Base-by-base conservation (phyloP, 2,113 vertebrate genomes). In the Terrapene triunguis region DNA sequence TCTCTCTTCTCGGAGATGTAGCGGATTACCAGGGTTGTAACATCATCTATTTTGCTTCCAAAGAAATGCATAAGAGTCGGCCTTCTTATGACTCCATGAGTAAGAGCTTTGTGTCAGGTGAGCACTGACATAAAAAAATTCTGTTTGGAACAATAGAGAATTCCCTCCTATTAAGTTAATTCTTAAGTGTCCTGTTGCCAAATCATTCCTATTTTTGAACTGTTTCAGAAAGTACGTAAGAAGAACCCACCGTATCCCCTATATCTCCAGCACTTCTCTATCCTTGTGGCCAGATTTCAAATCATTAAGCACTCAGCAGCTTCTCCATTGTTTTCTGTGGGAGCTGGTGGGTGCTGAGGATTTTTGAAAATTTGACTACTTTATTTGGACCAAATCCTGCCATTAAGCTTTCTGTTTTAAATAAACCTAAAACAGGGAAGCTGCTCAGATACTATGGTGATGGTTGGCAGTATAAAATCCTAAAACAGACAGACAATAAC, bases 1-100 rank as follows among this genome's bases (percentile, higher is more conserved):
- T 19, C 48, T 97, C 82, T 62, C 85, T 89, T 89, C 74, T 92
- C 47, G 84, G 27, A 89, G 1, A 72, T 85, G 57, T 29, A 88
- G 59, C 86, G 35, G 19, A 86, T 88, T 97, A 95, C 47, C 88
- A 97, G 80, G 2, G 2, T 87, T 93, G 85, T 55, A 24, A 22
- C 4, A 32, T 32, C 12, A 80, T 24, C 62, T 84, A 72, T 13
- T 35, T 96, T 96, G 93, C 78, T 93, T 78, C 88, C 89, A 38
- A 87, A 69, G 55, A 90, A 50, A 47, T 88, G 92, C 7, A 35
- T 53, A 91, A 65, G 72, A 83, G 25, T 38, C 80, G 89, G 48
- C 53, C 76, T 83, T 94, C 83, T 85, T 69, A 81, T 54, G 62
- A 86, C 11, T 91, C 81, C 65, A 25, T 25, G 81, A 57, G 72